A percentile compares a stretch with the other conserved stretches of the same genome.
Conservation (phyloP, 1,140 invertebrate species). For the Venustaconcha ellipsiformis region DNA sequence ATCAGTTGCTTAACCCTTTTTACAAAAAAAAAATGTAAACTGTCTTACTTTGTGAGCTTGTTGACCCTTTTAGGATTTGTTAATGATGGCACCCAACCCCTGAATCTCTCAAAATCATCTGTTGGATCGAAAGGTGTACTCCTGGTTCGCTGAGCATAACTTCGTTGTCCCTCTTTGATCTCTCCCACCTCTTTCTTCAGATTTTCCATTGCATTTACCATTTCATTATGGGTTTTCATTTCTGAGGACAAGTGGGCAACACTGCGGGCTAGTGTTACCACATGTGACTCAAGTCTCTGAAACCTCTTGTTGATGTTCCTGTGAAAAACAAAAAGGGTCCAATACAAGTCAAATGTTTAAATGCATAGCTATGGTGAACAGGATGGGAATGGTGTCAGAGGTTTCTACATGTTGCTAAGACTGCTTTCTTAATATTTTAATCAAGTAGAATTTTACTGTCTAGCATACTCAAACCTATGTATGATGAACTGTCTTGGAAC, state of each 20-base stretch:
- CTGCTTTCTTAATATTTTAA: too few species aligned
- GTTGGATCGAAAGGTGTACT: slow-evolving; percentile 4
- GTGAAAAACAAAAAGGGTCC: slow-evolving; percentile 47
- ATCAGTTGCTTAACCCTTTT: too few species aligned
- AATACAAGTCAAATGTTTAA: too few species aligned
- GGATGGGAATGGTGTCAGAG: too few species aligned
- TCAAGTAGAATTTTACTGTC: too few species aligned
- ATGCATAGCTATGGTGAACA: too few species aligned
- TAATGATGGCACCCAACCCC: slow-evolving; percentile 69
- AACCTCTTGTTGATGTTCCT: slow-evolving; percentile 89
- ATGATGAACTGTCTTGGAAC: too few species aligned
- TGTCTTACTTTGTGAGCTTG: slow-evolving; percentile 69
- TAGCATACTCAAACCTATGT: too few species aligned
- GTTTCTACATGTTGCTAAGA: too few species aligned
- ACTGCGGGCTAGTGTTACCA: slow-evolving; percentile 89
- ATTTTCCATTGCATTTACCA: slow-evolving; percentile 90
- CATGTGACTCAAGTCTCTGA: slow-evolving; percentile 90
- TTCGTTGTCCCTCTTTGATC: slow-evolving; percentile 73
- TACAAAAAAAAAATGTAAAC: too few species aligned
- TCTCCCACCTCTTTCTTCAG: slow-evolving; percentile 86
- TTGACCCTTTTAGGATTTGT: slow-evolving; percentile 79
- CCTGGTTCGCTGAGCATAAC: slow-evolving; percentile 19
- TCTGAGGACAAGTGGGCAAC: slow-evolving; percentile 94
- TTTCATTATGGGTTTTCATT: slow-evolving; percentile 89
- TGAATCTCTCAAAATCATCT: slow-evolving; percentile 62